Conservation (phyloP, 2,888 invertebrate species). For the Ormyrus nitidulus region DNA sequence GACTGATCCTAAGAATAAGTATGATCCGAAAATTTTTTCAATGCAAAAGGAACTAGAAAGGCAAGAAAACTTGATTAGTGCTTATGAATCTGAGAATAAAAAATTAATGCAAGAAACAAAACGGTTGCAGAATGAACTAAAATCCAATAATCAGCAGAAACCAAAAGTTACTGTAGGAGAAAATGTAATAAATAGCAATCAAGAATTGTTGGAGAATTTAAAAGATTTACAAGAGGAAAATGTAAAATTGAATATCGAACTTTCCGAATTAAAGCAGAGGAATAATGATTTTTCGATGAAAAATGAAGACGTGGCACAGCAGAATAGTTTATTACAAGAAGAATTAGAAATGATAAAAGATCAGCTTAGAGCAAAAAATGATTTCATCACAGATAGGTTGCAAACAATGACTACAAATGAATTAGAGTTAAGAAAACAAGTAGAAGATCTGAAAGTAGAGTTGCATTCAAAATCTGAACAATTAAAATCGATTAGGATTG, state of each 20-base stretch:
- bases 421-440: conserved; percentile 67
- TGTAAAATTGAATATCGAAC: conserved; percentile 67
- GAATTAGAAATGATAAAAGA: conserved; percentile 69
- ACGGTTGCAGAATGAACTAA: conserved; percentile 67
- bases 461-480: conserved; percentile 71
- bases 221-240: conserved; percentile 70
- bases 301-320: conserved; percentile 69
- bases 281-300: conserved; percentile 66
- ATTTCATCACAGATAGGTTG: conserved; percentile 69
- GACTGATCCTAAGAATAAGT: conserved; percentile 57
- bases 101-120: conserved; percentile 69
- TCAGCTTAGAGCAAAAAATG: conserved; percentile 70
- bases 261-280: conserved; percentile 67
- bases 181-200: conserved; percentile 57
- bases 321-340: conserved; percentile 69
- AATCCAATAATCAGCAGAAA: conserved; percentile 60
- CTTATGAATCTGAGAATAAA: conserved; percentile 72
- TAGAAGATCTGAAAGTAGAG: conserved; percentile 70
- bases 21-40: conserved; percentile 63
- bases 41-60: conserved; percentile 70
- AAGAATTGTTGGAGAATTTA: conserved; percentile 65
- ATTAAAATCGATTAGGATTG: conserved; percentile 64
- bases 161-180: conserved; percentile 56
- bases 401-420: conserved; percentile 69
- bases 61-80: conserved; percentile 69